Evolutionary conservation across 2,113 vertebrate species (phyloP).

Genomic region (Lathamus discolor): DNA sequence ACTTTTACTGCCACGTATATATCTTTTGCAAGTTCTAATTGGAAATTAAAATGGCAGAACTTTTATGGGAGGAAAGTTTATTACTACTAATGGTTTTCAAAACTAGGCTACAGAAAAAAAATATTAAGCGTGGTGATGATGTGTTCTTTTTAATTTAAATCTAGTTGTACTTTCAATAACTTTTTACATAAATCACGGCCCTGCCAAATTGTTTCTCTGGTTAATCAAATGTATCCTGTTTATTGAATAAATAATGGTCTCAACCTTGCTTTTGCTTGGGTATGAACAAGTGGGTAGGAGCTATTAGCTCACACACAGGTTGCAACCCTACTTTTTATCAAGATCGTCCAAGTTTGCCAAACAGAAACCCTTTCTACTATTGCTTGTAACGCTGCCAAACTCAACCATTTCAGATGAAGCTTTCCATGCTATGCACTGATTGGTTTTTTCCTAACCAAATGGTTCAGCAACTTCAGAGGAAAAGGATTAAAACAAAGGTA

Average conservation of each 20-base stretch:
- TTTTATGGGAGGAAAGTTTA: constrained; percentile 65
- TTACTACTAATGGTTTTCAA: constrained; percentile 66
- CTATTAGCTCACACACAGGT: background rate
- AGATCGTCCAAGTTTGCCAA: background rate
- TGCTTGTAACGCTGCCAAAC: background rate
- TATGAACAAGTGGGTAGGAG: background rate
- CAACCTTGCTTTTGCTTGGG: constrained; percentile 19
- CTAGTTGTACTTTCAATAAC: background rate
- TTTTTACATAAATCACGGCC: background rate
- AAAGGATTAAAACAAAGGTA: constrained; percentile 15
- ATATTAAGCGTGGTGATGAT: constrained; percentile 40
- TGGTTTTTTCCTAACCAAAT: background rate
- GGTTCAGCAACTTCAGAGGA: constrained; percentile 22
- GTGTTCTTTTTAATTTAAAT: constrained; percentile 51
- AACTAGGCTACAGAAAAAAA: constrained; percentile 62
- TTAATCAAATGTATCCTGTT: constrained; percentile 57
- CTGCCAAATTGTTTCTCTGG: constrained; percentile 32
- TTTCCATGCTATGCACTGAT: background rate
- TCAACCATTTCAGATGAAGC: background rate
- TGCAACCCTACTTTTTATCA: constrained; percentile 29
- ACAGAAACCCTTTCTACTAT: background rate
- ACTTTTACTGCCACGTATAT: constrained; percentile 51
- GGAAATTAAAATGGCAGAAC: constrained; percentile 61
- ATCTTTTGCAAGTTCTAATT: constrained; percentile 65
- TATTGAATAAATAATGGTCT: constrained; percentile 36